A percentile compares a stretch with the other conserved stretches of the same genome.
Conservation (phyloP, 2,797 vertebrate genomes). For the Ataeniobius toweri region DNA sequence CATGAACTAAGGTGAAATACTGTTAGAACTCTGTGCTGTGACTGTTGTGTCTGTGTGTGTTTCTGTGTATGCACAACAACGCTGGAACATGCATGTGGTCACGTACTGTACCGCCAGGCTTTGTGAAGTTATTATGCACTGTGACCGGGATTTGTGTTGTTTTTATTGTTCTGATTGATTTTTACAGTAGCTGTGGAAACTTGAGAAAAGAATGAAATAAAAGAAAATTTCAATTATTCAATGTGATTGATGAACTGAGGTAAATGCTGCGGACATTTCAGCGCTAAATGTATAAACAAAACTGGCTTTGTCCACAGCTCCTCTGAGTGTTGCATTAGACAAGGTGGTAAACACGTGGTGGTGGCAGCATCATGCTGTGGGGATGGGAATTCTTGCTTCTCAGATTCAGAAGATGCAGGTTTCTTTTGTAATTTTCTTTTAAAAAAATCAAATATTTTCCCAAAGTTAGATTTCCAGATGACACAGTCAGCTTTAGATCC, state of each 20-base stretch:
- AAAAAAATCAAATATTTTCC: no score
- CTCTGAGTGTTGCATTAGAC: slow-evolving; percentile 46
- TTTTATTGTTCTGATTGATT: slow-evolving; percentile 70
- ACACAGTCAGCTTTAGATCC: no score
- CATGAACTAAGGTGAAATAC: slow-evolving; percentile 51
- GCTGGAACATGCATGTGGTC: slow-evolving; percentile 69
- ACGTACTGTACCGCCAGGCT: slow-evolving; percentile 61
- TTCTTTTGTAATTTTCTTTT: background rate
- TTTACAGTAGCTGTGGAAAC: slow-evolving; percentile 68
- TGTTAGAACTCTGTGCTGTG: slow-evolving; percentile 37
- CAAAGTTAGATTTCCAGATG: no score
- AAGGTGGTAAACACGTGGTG: slow-evolving; percentile 13
- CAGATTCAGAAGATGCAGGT: slow-evolving; percentile 16
- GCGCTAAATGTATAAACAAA: background rate
- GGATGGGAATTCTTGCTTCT: background rate
- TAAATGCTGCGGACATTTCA: background rate
- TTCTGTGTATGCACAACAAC: slow-evolving; percentile 65
- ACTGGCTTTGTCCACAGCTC: slow-evolving; percentile 53
- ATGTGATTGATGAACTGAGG: background rate
- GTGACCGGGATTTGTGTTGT: slow-evolving; percentile 61
- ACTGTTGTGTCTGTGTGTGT: slow-evolving; percentile 54
- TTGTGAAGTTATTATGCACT: slow-evolving; percentile 59
- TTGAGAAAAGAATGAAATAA: slow-evolving; percentile 59
- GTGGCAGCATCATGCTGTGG: background rate
- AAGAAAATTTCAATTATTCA: slow-evolving; percentile 3